A percentile compares a stretch with the other conserved stretches of the same genome.
phyloP scores from a whole-genome alignment of 1,140 invertebrate species.

The Zaprionus capensis region DNA sequence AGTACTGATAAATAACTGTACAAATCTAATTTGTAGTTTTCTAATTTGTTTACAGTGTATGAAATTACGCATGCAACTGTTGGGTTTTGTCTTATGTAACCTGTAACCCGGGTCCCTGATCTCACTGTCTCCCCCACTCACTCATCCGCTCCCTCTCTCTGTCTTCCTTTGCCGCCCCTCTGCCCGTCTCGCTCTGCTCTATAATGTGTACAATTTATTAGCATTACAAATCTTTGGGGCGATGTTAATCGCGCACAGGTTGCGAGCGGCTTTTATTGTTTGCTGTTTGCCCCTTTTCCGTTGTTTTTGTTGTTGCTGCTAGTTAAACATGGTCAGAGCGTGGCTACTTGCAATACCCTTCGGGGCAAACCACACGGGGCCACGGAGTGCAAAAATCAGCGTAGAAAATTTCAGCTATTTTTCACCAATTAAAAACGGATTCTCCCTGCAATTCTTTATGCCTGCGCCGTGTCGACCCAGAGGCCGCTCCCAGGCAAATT shows the following conservation, averaged over 20 bases:
- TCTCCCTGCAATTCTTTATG: conserved; percentile 69
- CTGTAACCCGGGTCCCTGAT: conserved; percentile 13
- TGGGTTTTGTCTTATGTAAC: conserved; percentile 11
- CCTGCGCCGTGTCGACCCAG: conserved; percentile 27
- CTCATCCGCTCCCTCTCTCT: background rate
- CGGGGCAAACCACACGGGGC: conserved; percentile 22
- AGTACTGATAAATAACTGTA: no score
- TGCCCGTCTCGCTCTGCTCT: conserved; percentile 24
- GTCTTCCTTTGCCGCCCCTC: background rate
- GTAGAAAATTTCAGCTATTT: conserved; percentile 75
- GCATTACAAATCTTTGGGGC: conserved; percentile 77
- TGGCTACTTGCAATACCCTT: conserved; percentile 61
- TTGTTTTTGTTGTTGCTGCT: conserved; percentile 22
- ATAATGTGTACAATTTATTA: conserved; percentile 78
- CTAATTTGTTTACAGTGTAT: conserved; percentile 5
- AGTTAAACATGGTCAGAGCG: conserved; percentile 51
- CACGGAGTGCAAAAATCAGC: conserved; percentile 46
- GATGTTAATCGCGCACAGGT: conserved; percentile 66
- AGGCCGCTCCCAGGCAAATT: conserved; percentile 26
- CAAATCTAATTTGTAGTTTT: background rate
- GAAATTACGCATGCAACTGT: conserved; percentile 25
- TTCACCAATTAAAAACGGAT: conserved; percentile 83
- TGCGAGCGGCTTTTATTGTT: conserved; percentile 49
- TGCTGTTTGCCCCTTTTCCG: conserved; percentile 29
- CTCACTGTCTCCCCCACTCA: background rate